phyloP scores from a whole-genome alignment of 2,797 vertebrate genomes.

The Scolopax rusticola region DNA sequence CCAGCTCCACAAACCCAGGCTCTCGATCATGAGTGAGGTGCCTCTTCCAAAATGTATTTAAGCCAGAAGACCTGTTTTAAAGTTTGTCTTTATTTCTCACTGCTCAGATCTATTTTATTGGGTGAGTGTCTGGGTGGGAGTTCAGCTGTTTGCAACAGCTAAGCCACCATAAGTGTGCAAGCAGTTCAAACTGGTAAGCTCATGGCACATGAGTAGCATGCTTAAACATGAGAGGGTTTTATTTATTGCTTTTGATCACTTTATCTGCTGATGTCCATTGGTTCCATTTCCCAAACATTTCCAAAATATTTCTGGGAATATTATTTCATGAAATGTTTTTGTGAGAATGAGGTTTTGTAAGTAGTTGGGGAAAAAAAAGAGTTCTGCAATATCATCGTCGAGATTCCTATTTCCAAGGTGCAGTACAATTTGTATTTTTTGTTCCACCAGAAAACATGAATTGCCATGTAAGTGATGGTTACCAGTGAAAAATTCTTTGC shows the following conservation, averaged over 20 bases:
- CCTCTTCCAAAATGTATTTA: not conserved
- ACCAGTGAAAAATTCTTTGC: not conserved
- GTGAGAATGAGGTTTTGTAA: not conserved
- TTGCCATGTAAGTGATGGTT: not conserved
- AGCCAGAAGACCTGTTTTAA: not conserved
- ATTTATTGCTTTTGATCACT: not conserved
- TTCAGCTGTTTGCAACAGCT: not conserved
- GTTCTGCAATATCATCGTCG: not conserved
- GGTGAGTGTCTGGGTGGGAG: rapidly evolving
- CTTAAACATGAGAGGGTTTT: not conserved
- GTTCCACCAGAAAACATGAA: not conserved
- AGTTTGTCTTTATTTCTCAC: not conserved
- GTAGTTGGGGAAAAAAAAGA: not conserved
- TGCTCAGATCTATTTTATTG: not conserved
- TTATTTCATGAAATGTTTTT: not conserved
- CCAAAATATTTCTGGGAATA: not conserved
- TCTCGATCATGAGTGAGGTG: rapidly evolving
- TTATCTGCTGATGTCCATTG: not conserved
- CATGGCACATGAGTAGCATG: not conserved
- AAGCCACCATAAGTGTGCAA: not conserved
- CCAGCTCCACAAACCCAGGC: not conserved
- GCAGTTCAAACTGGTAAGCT: not conserved
- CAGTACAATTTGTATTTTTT: not conserved
- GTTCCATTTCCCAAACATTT: not conserved
- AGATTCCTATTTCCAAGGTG: not conserved